A percentile compares a stretch with the other conserved stretches of the same genome.
Evolutionary conservation across 2,888 invertebrate genomes (phyloP).

Genomic region (Platynereis dumerilii): DNA sequence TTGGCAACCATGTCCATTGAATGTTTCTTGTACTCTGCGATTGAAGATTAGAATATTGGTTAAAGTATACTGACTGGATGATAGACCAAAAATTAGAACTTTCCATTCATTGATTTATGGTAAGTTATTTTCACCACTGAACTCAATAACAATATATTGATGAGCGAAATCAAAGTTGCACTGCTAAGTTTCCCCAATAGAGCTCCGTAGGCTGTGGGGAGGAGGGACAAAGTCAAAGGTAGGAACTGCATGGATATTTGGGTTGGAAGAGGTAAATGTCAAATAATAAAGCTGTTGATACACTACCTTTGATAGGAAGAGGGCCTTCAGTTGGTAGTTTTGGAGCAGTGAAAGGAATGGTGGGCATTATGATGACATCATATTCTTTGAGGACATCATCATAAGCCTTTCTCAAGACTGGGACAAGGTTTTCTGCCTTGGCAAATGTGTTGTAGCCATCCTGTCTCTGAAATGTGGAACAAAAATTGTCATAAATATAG

Average conservation of each 20-base stretch:
- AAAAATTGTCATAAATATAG: too few species aligned
- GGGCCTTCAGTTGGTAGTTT: constrained; percentile 28
- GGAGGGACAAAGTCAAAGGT: too few species aligned
- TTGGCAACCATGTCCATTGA: constrained; percentile 42
- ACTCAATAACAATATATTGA: too few species aligned
- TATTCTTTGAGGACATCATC: constrained; percentile 40
- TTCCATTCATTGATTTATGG: too few species aligned
- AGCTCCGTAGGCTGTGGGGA: too few species aligned
- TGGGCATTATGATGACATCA: constrained; percentile 51
- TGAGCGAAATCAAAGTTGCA: too few species aligned
- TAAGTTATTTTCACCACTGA: too few species aligned
- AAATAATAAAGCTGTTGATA: too few species aligned
- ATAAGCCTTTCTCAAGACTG: constrained; percentile 37
- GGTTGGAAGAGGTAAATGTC: too few species aligned
- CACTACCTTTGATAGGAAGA: constrained; percentile 19
- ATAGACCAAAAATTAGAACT: too few species aligned
- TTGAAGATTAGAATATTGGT: constrained; percentile 15
- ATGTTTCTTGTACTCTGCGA: constrained; percentile 42
- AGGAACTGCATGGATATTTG: too few species aligned
- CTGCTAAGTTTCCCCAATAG: too few species aligned
- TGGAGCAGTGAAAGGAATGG: constrained; percentile 36
- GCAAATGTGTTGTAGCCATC: constrained; percentile 27
- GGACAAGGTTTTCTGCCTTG: constrained; percentile 40
- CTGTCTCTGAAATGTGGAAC: constrained; percentile 20
- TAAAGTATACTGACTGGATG: background rate